Evolutionary conservation across 1,140 invertebrate species (phyloP), one percentile per base, ranked within the genome.

Genomic region (Diorhabda carinulata): DNA sequence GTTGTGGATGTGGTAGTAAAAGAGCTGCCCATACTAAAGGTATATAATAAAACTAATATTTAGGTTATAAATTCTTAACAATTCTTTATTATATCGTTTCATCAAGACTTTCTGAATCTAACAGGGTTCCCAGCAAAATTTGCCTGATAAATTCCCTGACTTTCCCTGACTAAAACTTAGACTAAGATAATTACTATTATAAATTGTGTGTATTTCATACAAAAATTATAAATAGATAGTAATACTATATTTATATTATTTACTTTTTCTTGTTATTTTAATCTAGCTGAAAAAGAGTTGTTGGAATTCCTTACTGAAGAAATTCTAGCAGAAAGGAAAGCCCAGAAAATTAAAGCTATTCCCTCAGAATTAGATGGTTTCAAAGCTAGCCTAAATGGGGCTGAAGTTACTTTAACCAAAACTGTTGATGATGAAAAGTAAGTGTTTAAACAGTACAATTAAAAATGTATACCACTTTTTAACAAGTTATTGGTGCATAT

Each of bases 221-320:
- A 25, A 25, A 25, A 25, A 25, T 25, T 25, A 25, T 25, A 1
- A 25, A 25, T 25, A 25, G 25, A 25, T 25, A 25, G 25, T 25
- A 25, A 25, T 25, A 25, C 25, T 25, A 25, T 25, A 25, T 25
- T 25, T 25, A 25, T 25, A 25, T 25, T 25, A 25, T 25, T 25
- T 25, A 25, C 25, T 25, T 25, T 25, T 25, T 25, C 25, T 25
- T 25, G 25, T 25, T 25, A 8, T 8, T 52, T 52, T n/a, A 52
- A 78, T 80, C 60, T 71, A 95, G 93, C 90, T 76, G 94, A 96
- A 81, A 87, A 90, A 72, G 94, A 96, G 78, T 82, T 97, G 45
- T 88, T 93, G 1, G 90, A 94, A 78, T 96, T 96, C 78, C 81
- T 97, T 0, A 89, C 89, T 3, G 93, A 96, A 81, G 95, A 97